phyloP scores from a whole-genome alignment of 2,113 vertebrate species.

The Chaetodon auriga region DNA sequence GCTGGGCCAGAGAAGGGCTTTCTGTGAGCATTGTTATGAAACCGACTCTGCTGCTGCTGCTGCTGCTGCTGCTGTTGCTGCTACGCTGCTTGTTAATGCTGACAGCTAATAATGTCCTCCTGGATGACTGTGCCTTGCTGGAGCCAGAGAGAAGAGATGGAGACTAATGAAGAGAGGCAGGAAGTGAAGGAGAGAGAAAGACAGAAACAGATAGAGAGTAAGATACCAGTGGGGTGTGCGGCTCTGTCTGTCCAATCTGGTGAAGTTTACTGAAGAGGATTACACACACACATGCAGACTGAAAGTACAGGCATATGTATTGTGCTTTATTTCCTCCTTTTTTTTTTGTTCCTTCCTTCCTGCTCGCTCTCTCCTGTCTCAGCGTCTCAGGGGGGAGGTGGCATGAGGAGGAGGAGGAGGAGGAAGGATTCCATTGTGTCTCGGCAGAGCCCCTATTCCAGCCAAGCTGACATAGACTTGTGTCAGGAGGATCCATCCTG shows the following conservation, averaged over 20 bases:
- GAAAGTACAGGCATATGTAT: conserved; percentile 56
- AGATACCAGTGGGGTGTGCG: conserved; percentile 42
- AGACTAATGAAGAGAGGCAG: conserved; percentile 69
- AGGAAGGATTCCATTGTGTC: conserved; percentile 74
- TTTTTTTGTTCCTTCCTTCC: conserved; percentile 59
- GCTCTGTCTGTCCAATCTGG: conserved; percentile 30
- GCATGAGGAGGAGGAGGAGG: conserved; percentile 44
- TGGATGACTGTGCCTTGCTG: conserved; percentile 70
- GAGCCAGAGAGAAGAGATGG: conserved; percentile 65
- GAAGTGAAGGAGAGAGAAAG: conserved; percentile 53
- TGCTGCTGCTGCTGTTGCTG: conserved; percentile 35
- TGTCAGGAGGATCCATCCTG: conserved; percentile 82
- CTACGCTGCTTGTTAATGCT: conserved; percentile 66
- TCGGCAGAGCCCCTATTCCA: conserved; percentile 69
- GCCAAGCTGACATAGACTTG: conserved; percentile 79
- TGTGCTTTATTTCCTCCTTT: conserved; percentile 66
- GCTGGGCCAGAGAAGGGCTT: conserved; percentile 60
- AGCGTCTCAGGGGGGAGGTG: conserved; percentile 65
- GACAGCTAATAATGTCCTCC: conserved; percentile 80
- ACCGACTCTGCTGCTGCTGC: conserved; percentile 57
- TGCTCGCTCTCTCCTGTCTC: conserved; percentile 57
- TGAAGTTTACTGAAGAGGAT: conserved; percentile 61
- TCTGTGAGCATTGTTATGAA: conserved; percentile 73
- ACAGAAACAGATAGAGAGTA: conserved; percentile 49
- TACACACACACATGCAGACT: conserved; percentile 10